Evolutionary conservation across 2,888 invertebrate genomes (phyloP).

Genomic region (Pelosia muscerda): DNA sequence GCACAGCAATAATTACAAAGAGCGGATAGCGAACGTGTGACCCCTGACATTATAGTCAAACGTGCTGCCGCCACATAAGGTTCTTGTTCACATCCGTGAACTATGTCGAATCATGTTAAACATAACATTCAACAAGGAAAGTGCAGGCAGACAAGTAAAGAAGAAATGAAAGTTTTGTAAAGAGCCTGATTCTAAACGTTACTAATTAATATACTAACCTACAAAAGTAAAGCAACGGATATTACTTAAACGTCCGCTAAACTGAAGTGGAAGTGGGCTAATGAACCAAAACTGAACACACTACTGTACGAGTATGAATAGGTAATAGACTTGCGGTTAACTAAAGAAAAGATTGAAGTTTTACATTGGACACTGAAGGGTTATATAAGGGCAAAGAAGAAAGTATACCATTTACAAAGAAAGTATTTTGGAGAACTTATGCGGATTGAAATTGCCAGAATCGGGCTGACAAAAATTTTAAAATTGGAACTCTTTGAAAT

Average conservation of each 20-base stretch:
- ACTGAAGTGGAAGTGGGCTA: constrained; percentile 4
- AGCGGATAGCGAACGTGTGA: background rate
- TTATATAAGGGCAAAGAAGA: background rate
- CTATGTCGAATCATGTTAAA: background rate
- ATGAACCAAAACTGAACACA: constrained; percentile 5
- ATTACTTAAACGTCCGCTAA: constrained; percentile 4
- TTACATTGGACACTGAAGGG: background rate
- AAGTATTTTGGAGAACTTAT: no score
- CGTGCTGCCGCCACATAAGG: background rate
- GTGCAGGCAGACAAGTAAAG: background rate
- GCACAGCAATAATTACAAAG: background rate
- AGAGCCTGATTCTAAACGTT: background rate
- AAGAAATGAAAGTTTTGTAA: constrained; percentile 2
- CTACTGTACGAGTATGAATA: background rate
- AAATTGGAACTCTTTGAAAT: no score
- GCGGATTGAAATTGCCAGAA: no score
- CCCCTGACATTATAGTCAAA: background rate
- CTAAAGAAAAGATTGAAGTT: background rate
- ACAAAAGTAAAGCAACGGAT: constrained; percentile 2
- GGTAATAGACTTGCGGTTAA: background rate
- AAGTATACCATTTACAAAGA: background rate
- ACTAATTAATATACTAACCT: constrained; percentile 1
- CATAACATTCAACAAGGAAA: background rate
- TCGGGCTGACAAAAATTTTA: no score
- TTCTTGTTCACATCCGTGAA: background rate